Base-by-base conservation (phyloP, 2,888 invertebrate species). In the Rhagium mordax region DNA sequence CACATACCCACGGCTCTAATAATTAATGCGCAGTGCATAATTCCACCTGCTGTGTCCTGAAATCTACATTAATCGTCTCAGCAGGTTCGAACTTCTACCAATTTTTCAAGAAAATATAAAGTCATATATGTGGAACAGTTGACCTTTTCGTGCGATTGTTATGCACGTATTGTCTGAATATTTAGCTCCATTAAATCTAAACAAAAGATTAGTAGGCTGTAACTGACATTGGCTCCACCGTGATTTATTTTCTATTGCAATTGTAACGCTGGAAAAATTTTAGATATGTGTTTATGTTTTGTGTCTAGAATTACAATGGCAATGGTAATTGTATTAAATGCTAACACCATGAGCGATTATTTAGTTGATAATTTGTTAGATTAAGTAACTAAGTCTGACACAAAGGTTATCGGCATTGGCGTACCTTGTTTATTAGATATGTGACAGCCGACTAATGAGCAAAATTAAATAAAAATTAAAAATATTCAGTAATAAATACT, bases 131-230 rank as follows among this genome's bases (percentile, higher is more conserved):
- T 47, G 55, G 53, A 67, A 67, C 59, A 51, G 47, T 27, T 59
- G 20, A 60, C 68, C 59, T 68, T 59, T 68, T 48, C n/a, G 16
- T 16, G 48, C 1, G 29, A 29, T 41, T 60, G 60, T 27, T 60
- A 68, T 48, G 59, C 68, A 64, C 49, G 59, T 21, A 49, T 51
- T 49, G 49, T 60, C 27, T 48, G 27, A 41, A 29, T 60, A 60
- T 57, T 67, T 55, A 57, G 48, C 33, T 49, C 49, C 59, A 59
- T 68, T 68, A 49, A 68, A 68, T 68, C 29, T 51, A 68, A 48
- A 68, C 68, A 68, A 68, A 59, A 68, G 68, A 68, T 68, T 59
- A 60, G 68, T 68, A 48, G 68, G 68, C 60, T 47, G 68, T 68
- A 48, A 48, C 49, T 68, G 68, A 68, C 68, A 60, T 51, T 60